Conservation (phyloP, 2,113 vertebrate genomes). For the Meles meles region DNA sequence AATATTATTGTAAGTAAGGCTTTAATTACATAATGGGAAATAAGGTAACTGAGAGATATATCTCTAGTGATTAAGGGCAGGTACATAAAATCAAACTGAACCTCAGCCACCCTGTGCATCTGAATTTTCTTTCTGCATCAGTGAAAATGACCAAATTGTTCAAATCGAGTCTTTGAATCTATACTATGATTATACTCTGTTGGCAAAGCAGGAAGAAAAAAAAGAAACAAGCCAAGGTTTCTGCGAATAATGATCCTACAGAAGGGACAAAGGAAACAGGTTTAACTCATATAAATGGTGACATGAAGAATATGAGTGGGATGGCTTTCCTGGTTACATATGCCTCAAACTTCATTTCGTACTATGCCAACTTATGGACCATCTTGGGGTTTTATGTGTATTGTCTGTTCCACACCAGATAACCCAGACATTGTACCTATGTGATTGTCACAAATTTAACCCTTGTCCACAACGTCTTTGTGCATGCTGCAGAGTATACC, state of each 20-base stretch:
- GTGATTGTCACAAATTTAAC: not conserved
- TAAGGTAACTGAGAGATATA: not conserved
- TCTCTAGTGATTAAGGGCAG: not conserved
- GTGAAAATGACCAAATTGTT: not conserved
- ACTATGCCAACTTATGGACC: not conserved
- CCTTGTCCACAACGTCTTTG: not conserved
- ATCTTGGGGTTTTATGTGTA: not conserved
- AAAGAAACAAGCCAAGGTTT: not conserved
- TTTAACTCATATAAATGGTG: not conserved
- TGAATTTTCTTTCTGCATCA: not conserved
- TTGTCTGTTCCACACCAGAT: not conserved
- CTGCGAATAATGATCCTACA: not conserved
- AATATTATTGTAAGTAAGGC: not conserved
- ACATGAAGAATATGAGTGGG: not conserved
- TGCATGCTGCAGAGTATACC: not conserved
- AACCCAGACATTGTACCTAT: not conserved
- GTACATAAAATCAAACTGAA: not conserved
- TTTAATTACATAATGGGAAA: not conserved
- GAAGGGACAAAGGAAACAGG: not conserved
- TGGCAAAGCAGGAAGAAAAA: not conserved
- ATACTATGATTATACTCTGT: not conserved
- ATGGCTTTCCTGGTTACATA: not conserved
- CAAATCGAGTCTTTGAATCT: not conserved
- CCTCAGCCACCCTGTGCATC: not conserved
- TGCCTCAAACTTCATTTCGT: not conserved